Conservation (phyloP, 2,888 invertebrate genomes). For the Morpho achilles region DNA sequence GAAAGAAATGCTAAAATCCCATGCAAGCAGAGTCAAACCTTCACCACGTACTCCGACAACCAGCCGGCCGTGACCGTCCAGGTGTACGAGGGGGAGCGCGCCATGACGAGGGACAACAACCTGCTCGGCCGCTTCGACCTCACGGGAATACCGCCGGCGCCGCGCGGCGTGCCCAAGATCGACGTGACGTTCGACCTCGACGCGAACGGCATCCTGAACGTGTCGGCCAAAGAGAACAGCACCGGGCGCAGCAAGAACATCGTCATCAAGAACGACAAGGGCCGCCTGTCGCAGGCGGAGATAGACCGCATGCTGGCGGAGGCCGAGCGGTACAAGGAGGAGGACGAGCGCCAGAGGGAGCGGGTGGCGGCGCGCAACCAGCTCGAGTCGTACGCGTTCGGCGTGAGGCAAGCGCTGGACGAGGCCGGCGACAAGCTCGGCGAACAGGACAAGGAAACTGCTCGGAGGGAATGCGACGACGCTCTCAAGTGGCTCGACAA, state of each 20-base stretch:
- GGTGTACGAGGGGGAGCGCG: constrained; percentile 80
- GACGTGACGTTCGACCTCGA: constrained; percentile 87
- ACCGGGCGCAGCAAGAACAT: constrained; percentile 85
- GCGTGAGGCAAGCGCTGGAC: constrained; percentile 83
- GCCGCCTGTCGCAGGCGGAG: constrained; percentile 82
- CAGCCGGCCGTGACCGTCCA: constrained; percentile 87
- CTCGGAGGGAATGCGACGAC: constrained; percentile 75
- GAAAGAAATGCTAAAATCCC: constrained; percentile 86
- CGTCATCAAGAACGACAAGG: constrained; percentile 90
- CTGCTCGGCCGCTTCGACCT: constrained; percentile 81
- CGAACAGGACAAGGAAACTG: constrained; percentile 82
- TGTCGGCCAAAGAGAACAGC: constrained; percentile 86
- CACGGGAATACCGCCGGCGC: constrained; percentile 84
- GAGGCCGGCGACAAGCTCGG: constrained; percentile 76
- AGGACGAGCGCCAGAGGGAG: constrained; percentile 84
- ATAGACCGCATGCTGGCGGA: too few relatives aligned
- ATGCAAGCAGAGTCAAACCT: constrained; percentile 84
- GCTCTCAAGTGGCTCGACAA: constrained; percentile 85
- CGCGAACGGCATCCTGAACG: constrained; percentile 90
- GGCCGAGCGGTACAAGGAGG: constrained; percentile 34
- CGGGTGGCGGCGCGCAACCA: constrained; percentile 84
- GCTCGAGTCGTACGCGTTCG: constrained; percentile 85
- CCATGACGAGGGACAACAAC: constrained; percentile 90
- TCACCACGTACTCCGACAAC: constrained; percentile 90
- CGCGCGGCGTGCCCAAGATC: constrained; percentile 83